These are phyloP conservation scores for Philereme vetulata DNA, from an alignment of 2,888 invertebrate genomes.

Conservation along the genomic window DNA sequence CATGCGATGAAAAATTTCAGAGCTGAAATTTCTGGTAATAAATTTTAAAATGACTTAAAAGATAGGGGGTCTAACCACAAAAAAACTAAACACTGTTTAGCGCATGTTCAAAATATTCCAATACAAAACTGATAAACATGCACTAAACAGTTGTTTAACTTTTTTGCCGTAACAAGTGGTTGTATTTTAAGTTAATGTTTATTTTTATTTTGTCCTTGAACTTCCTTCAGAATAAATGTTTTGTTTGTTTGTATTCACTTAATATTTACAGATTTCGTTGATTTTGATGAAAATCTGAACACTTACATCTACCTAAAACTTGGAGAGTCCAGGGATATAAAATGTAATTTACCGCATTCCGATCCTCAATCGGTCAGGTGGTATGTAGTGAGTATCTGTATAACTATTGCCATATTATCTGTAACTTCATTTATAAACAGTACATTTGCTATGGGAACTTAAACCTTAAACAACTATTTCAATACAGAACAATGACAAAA, in stretches of 20 bases:
- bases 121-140: too few species aligned
- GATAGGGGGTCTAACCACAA: too few species aligned
- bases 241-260: neutral
- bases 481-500: conserved; percentile 11
- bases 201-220: too few species aligned
- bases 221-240: too few species aligned
- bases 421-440: neutral
- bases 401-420: too few species aligned
- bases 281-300: neutral
- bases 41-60: too few species aligned
- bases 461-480: neutral
- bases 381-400: conserved; percentile 33
- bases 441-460: neutral
- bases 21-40: conserved; percentile 25
- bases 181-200: too few species aligned
- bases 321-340: conserved; percentile 19
- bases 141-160: too few species aligned
- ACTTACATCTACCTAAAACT: conserved; percentile 12
- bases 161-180: too few species aligned
- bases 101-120: too few species aligned
- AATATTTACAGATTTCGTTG: conserved; percentile 19
- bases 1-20: conserved; percentile 19
- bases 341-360: conserved; percentile 20
- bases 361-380: conserved; percentile 28
- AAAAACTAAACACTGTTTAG: too few species aligned